These are phyloP conservation scores for Chitala chitala DNA, from an alignment of 2,113 vertebrate species.

Conservation along the genomic window DNA sequence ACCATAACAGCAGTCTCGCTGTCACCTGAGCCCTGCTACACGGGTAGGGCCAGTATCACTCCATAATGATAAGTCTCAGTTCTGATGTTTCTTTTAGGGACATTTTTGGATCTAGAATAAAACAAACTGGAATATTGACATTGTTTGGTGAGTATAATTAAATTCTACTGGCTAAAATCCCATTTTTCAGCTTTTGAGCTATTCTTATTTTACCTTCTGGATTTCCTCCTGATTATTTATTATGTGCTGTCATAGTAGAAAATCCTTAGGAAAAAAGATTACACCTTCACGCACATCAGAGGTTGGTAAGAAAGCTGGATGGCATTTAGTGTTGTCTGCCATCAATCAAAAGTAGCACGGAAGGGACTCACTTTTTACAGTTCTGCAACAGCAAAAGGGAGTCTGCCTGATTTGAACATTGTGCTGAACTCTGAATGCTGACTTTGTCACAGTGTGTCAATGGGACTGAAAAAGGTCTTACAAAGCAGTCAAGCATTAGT, in stretches of 20 bases:
- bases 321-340: background rate
- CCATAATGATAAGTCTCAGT: background rate
- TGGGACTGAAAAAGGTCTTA: background rate
- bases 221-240: background rate
- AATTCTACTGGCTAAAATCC: background rate
- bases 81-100: background rate
- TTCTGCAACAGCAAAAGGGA: background rate
- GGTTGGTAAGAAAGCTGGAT: background rate
- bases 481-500: background rate
- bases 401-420: background rate
- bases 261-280: slow-evolving; percentile 16
- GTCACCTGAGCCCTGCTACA: too few relatives aligned
- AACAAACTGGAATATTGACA: background rate
- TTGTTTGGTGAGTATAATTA: background rate
- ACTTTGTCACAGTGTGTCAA: background rate
- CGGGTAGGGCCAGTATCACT: background rate
- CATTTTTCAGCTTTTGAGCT: background rate
- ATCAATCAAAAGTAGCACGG: background rate
- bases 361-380: background rate
- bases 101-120: background rate
- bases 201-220: background rate
- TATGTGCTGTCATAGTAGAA: background rate
- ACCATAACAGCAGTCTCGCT: too few relatives aligned
- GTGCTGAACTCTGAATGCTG: too few relatives aligned
- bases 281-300: slow-evolving; percentile 15